Evolutionary conservation across 2,888 invertebrate genomes (phyloP), one percentile per base, ranked within the genome.

Genomic region (Melipona beecheii): DNA sequence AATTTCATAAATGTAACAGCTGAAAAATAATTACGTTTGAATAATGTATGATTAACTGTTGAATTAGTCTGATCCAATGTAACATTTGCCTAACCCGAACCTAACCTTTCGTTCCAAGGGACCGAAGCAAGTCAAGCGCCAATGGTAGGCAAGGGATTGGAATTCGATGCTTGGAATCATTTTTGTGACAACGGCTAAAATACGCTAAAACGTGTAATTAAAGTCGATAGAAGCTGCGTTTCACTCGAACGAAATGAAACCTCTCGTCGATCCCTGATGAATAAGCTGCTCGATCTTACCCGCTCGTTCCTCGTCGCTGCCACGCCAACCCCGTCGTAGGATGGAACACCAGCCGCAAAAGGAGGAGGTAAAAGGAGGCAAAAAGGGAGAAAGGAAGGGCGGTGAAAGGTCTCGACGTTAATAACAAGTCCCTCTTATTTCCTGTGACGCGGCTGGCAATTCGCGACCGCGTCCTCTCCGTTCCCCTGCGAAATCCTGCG

Each of bases 211-310:
- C 9, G 43, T 11, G 43, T 9, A 64, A 82, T 82, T 81, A 69
- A 69, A 79, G 69, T 43, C 69, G 74, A 79, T 79, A 79, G 56
- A 74, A 58, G 81, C 80, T 69, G 27, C 74, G 6, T 74, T 79
- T 74, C 68, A 31, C 50, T 79, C 17, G 69, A 50, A 52, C 27
- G 62, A 24, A 60, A 74, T 36, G 43, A 65, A 74, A 74, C 36
- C 81, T 64, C 36, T 64, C 36, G 13, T 2, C 50, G n/a, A 70
- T 43, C 31, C 43, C 43, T 24, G 24, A 13, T 75, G 58, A 66
- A 66, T 49, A 66, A 60, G 27, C 65, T 17, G 24, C 43, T 43
- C 69, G 56, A 65, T 70, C 81, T 71, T 66, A 66, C n/a, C 75
- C 70, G 36, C 19, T 71, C 69, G 43, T 43, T n/a, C 52, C 50